Conservation (phyloP, 1,140 invertebrate species). For the Olivierus martensii region DNA sequence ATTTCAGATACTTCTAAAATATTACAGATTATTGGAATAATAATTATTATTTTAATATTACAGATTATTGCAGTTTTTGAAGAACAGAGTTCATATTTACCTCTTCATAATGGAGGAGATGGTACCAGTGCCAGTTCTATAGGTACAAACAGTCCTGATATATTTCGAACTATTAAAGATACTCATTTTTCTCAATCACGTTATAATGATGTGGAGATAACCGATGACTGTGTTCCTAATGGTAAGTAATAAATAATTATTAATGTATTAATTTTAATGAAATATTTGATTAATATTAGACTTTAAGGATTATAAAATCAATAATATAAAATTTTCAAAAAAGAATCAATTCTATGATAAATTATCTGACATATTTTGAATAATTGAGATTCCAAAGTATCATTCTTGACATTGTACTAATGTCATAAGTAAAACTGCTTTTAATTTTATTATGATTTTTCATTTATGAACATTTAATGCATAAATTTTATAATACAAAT, state of each 20-base stretch:
- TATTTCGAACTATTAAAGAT: constrained; percentile 22
- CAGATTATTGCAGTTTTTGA: constrained; percentile 18
- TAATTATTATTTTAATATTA: neutral
- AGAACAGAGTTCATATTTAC: constrained; percentile 7
- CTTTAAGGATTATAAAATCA: neutral
- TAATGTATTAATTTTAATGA: neutral
- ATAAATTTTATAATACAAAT: too few species aligned
- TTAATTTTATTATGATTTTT: too few species aligned
- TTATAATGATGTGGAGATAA: constrained; percentile 10
- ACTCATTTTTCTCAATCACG: neutral
- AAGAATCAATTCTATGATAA: too few species aligned
- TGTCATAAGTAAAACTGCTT: too few species aligned
- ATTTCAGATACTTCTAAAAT: neutral
- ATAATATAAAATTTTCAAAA: too few species aligned
- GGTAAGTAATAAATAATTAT: neutral
- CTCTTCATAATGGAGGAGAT: constrained; percentile 41
- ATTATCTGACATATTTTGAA: too few species aligned
- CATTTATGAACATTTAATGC: too few species aligned
- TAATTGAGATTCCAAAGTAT: too few species aligned
- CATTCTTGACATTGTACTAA: too few species aligned
- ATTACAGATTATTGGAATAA: neutral
- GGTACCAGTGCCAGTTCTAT: constrained; percentile 79
- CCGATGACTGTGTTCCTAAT: neutral
- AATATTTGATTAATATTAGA: neutral
- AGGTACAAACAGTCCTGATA: constrained; percentile 40